phyloP scores from a whole-genome alignment of 2,113 vertebrate genomes.

The Engystomops pustulosus region DNA sequence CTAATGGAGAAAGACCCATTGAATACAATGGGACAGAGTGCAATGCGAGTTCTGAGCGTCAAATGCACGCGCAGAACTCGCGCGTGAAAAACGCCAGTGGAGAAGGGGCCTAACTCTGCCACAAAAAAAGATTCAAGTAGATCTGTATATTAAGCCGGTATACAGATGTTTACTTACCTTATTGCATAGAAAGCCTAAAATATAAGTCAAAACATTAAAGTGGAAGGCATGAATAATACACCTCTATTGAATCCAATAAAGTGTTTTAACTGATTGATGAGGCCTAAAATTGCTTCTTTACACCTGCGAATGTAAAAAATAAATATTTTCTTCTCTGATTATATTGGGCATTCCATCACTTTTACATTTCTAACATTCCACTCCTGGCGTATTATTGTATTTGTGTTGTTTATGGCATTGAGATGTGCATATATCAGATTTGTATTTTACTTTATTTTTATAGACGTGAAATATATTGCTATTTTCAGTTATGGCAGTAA shows the following conservation, averaged over 20 bases:
- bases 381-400: constrained; percentile 11
- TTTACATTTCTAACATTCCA: constrained; percentile 17
- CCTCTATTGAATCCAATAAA: not conserved
- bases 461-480: constrained; percentile 4
- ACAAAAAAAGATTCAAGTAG: too few species aligned
- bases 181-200: not conserved
- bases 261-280: constrained; percentile 2
- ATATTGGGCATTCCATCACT: constrained; percentile 7
- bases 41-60: too few species aligned
- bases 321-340: constrained; percentile 1
- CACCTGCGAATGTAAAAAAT: constrained; percentile 1
- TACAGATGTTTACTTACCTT: not conserved
- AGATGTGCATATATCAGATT: constrained; percentile 26
- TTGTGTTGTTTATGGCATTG: constrained; percentile 30
- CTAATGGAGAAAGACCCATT: too few species aligned
- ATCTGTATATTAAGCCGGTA: not conserved
- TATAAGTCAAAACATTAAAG: not conserved
- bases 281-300: not conserved
- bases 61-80: too few species aligned
- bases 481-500: constrained; percentile 18
- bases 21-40: too few species aligned
- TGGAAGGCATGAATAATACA: not conserved
- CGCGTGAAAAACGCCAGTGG: too few species aligned
- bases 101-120: too few species aligned
- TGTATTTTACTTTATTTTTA: constrained; percentile 50